These are phyloP conservation scores for Amiota communis DNA, from an alignment of 2,888 invertebrate genomes.

Conservation along the genomic window DNA sequence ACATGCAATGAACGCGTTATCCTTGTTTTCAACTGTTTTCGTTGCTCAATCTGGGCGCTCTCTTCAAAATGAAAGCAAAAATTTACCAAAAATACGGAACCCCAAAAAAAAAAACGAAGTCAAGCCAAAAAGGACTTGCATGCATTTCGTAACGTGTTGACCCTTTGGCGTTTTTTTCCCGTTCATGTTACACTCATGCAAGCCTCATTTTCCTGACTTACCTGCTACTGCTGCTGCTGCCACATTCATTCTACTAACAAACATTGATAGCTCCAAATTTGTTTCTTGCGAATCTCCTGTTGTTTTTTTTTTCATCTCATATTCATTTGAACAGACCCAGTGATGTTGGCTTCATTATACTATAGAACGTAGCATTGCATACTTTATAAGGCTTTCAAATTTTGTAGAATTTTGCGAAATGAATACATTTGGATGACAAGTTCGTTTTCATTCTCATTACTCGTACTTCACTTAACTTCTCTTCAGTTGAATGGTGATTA, in stretches of 20 bases:
- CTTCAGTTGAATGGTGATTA: no score
- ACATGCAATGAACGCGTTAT: slow-evolving; percentile 42
- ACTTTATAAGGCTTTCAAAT: no score
- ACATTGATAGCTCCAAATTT: slow-evolving; percentile 63
- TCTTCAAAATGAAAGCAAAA: slow-evolving; percentile 3
- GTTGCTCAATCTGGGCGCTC: slow-evolving; percentile 11
- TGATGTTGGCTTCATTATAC: no score
- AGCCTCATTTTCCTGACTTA: slow-evolving; percentile 28
- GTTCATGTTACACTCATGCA: slow-evolving; percentile 31
- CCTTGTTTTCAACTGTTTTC: slow-evolving; percentile 54
- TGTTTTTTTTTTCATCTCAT: no score
- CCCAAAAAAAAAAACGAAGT: not conserved
- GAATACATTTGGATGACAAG: no score
- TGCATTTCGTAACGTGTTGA: slow-evolving; percentile 65
- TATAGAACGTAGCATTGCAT: no score
- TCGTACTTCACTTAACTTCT: no score
- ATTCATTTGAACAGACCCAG: no score
- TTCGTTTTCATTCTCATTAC: no score
- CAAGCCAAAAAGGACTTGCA: slow-evolving; percentile 31
- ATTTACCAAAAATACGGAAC: not conserved
- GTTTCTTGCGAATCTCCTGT: slow-evolving; percentile 30
- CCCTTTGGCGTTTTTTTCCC: slow-evolving; percentile 64
- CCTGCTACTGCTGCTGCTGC: slow-evolving; percentile 31
- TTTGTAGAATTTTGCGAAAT: no score
- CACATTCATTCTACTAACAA: not conserved